Percentiles rank a stretch among this genome's conserved stretches.
Conservation (phyloP, 2,797 vertebrate genomes). For the Tinamus major region DNA sequence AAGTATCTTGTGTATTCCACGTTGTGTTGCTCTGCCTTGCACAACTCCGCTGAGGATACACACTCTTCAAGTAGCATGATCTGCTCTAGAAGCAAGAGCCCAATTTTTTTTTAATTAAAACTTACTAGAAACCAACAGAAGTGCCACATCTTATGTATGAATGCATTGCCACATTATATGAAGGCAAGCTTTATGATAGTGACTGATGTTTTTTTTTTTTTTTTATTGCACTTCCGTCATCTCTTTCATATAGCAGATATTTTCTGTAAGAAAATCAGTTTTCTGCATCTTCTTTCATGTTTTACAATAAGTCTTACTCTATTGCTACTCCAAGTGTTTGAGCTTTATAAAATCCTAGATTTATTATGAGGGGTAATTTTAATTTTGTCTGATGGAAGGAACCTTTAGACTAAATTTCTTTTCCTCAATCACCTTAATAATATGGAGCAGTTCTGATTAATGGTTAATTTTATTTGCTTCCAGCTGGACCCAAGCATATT, state of each 20-base stretch:
- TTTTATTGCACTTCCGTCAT: background rate
- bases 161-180: background rate
- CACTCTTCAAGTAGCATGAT: background rate
- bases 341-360: slow-evolving; percentile 24
- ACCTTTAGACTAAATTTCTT: background rate
- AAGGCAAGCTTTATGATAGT: background rate
- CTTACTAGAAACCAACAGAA: background rate
- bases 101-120: background rate
- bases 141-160: background rate
- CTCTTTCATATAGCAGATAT: background rate
- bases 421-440: background rate
- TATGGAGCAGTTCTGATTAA: background rate
- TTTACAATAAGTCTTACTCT: background rate
- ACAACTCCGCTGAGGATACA: background rate
- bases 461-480: slow-evolving; percentile 1
- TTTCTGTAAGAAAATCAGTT: background rate
- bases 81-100: background rate
- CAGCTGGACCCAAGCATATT: slow-evolving; percentile 99
- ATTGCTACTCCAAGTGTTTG: background rate
- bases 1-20: background rate
- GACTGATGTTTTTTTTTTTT: background rate
- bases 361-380: background rate
- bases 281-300: background rate
- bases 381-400: background rate
- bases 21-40: background rate